These are phyloP conservation scores for Elaeidobius kamerunicus DNA, from an alignment of 2,888 invertebrate genomes.

Conservation along the genomic window DNA sequence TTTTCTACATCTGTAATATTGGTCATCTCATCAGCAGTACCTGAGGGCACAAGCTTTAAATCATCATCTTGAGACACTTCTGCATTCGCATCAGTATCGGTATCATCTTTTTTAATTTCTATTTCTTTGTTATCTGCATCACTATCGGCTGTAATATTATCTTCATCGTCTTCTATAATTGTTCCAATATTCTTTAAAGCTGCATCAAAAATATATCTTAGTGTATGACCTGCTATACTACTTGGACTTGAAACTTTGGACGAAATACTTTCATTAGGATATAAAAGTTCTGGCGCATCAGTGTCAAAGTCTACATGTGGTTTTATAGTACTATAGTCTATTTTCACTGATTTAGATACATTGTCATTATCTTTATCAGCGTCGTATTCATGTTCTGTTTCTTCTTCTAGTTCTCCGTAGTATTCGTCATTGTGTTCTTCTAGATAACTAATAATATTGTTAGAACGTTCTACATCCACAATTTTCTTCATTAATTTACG, in stretches of 20 bases:
- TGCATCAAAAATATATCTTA: slow-evolving; percentile 10
- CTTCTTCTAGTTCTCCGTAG: no score
- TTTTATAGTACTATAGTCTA: slow-evolving; percentile 38
- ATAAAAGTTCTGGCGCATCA: background rate
- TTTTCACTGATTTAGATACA: slow-evolving; percentile 32
- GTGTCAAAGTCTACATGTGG: slow-evolving; percentile 40
- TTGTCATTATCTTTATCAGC: slow-evolving; percentile 19
- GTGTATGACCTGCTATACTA: slow-evolving; percentile 17
- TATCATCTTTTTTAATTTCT: background rate
- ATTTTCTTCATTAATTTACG: slow-evolving; percentile 41
- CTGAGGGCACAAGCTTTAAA: no score
- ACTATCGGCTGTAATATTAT: background rate
- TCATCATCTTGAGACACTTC: no score
- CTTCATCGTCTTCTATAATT: slow-evolving; percentile 7
- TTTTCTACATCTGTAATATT: no score
- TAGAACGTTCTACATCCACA: slow-evolving; percentile 20
- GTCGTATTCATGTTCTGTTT: background rate
- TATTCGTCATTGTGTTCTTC: no score
- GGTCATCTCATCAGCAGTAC: no score
- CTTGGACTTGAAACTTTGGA: slow-evolving; percentile 14
- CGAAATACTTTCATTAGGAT: background rate
- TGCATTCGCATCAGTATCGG: background rate
- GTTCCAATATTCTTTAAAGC: slow-evolving; percentile 6
- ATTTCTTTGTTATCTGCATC: background rate
- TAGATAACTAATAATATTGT: background rate